Conservation (phyloP, 2,797 vertebrate species). For the Neopelma chrysocephalum region DNA sequence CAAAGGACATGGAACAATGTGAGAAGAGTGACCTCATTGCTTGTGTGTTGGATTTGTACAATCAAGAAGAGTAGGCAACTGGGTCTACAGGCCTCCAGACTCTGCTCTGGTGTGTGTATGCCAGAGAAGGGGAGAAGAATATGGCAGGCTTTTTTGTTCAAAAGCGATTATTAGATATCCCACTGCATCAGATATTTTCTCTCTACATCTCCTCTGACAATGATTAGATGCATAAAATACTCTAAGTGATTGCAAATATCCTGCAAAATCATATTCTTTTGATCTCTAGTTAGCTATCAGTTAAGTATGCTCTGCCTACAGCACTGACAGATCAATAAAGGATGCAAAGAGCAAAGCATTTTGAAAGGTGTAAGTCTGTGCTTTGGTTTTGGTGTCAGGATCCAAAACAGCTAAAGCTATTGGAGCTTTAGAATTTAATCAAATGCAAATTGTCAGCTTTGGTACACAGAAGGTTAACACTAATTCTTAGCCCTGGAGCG, state of each 20-base stretch:
- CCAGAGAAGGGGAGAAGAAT: neutral
- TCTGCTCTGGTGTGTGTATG: neutral
- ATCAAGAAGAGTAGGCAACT: neutral
- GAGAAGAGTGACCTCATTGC: neutral
- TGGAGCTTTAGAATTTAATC: neutral
- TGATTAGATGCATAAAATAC: neutral
- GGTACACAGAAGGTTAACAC: slow-evolving; percentile 49
- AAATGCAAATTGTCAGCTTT: slow-evolving; percentile 13
- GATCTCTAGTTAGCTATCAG: neutral
- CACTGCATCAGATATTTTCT: neutral
- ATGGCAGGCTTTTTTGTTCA: neutral
- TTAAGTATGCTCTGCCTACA: neutral
- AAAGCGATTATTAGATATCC: neutral
- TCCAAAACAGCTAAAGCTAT: neutral
- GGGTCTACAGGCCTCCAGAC: neutral
- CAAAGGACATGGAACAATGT: neutral
- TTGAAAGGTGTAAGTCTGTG: neutral
- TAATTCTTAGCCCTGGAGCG: neutral
- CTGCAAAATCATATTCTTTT: neutral
- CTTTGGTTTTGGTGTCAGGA: neutral
- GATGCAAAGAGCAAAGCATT: neutral
- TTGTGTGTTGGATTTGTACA: neutral
- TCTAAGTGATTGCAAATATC: neutral
- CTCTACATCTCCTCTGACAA: neutral
- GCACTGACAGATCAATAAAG: neutral